phyloP scores from a whole-genome alignment of 2,113 vertebrate species.

The Capreolus pygargus region DNA sequence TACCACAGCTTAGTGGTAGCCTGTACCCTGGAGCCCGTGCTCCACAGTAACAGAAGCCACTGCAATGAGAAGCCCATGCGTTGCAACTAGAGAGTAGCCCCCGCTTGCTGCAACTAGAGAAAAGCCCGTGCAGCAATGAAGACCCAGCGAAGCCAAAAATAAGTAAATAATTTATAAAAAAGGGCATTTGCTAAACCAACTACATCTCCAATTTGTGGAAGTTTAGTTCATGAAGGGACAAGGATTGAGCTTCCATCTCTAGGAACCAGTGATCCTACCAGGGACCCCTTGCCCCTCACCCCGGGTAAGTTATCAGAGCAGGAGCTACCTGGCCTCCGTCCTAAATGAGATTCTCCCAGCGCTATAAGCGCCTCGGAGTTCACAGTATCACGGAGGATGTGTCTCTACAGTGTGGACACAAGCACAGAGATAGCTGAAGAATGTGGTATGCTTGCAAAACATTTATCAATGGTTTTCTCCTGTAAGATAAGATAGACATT shows the following conservation, averaged over 20 bases:
- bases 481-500: not conserved
- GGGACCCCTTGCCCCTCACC: fast-evolving
- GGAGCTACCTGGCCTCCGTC: not conserved
- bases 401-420: not conserved
- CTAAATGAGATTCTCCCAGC: fast-evolving
- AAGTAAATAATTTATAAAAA: not conserved
- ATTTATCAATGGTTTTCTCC: not conserved
- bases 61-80: not conserved
- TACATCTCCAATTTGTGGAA: not conserved
- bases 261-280: no score
- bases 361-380: fast-evolving
- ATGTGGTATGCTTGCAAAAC: not conserved
- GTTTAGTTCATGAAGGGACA: not conserved
- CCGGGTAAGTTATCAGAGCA: not conserved
- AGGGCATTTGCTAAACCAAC: not conserved
- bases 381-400: fast-evolving
- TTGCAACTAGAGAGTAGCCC: not conserved
- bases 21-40: not conserved
- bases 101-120: not conserved
- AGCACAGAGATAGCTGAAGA: not conserved
- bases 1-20: not conserved
- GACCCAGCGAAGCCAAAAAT: not conserved
- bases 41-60: not conserved
- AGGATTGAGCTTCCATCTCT: not conserved
- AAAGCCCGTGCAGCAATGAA: not conserved